Evolutionary conservation across 1,140 invertebrate genomes (phyloP).

Genomic region (Zophobas morio): DNA sequence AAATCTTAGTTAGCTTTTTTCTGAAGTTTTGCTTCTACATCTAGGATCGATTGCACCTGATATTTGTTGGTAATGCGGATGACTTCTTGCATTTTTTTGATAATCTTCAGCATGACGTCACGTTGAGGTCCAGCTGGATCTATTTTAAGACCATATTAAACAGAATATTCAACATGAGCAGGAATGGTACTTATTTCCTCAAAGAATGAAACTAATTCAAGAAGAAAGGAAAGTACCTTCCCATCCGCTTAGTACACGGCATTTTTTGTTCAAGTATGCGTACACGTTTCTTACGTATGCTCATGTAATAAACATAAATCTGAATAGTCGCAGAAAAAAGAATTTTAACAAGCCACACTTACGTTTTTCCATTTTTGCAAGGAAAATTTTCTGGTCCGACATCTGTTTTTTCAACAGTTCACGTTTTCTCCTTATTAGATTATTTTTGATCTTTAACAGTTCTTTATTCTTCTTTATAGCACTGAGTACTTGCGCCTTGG

Average conservation of each 20-base stretch:
- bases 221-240: too few relatives aligned
- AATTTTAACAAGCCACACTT: constrained; percentile 54
- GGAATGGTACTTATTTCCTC: too few relatives aligned
- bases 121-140: constrained; percentile 75
- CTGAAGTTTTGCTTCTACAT: constrained; percentile 49
- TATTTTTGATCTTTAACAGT: constrained; percentile 78
- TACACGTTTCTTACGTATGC: too few relatives aligned
- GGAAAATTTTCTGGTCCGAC: constrained; percentile 81
- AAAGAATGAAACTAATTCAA: too few relatives aligned
- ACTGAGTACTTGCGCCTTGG: constrained; percentile 69
- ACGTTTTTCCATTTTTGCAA: constrained; percentile 82
- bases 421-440: constrained; percentile 84
- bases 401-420: constrained; percentile 85
- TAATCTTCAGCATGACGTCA: constrained; percentile 78
- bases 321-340: too few relatives aligned
- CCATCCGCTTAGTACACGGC: too few relatives aligned
- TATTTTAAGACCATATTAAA: constrained; percentile 49
- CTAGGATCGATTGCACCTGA: constrained; percentile 62
- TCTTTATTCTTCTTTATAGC: constrained; percentile 77
- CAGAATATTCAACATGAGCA: too few relatives aligned
- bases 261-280: too few relatives aligned
- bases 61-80: constrained; percentile 85
- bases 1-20: constrained; percentile 70
- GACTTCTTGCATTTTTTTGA: constrained; percentile 82
- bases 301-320: too few relatives aligned